Evolutionary conservation across 1,140 invertebrate species (phyloP).

Genomic region (Phenacoccus solenopsis): DNA sequence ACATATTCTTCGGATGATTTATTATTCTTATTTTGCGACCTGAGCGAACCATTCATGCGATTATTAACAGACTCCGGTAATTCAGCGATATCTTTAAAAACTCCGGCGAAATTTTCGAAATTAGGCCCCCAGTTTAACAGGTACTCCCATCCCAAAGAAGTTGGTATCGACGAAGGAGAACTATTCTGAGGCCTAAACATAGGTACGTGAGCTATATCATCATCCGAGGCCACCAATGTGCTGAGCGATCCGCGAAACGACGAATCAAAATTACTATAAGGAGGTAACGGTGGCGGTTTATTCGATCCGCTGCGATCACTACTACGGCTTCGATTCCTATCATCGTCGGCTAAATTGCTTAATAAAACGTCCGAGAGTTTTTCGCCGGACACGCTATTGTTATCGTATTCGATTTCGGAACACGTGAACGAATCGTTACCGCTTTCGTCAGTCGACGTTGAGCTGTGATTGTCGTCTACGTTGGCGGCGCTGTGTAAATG

Average conservation of each 20-base stretch:
- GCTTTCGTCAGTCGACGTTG: constrained; percentile 84
- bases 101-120: constrained; percentile 77
- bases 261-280: constrained; percentile 78
- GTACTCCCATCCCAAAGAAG: constrained; percentile 78
- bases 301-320: constrained; percentile 26
- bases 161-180: constrained; percentile 49
- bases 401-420: constrained; percentile 91
- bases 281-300: constrained; percentile 24
- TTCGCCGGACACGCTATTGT: constrained; percentile 65
- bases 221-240: constrained; percentile 81
- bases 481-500: constrained; percentile 40
- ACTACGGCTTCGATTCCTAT: constrained; percentile 34
- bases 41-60: constrained; percentile 25
- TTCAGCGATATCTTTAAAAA: constrained; percentile 92
- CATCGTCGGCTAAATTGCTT: constrained; percentile 52
- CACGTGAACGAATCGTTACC: constrained; percentile 96
- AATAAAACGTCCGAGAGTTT: constrained; percentile 54
- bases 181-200: constrained; percentile 63
- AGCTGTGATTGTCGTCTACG: constrained; percentile 47
- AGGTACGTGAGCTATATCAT: constrained; percentile 56
- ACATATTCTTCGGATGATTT: constrained; percentile 30
- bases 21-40: constrained; percentile 26
- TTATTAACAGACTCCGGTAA: constrained; percentile 50
- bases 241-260: constrained; percentile 86
- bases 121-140: constrained; percentile 91